These are phyloP conservation scores for Microcebus tavaratra DNA, from an alignment of 2,113 vertebrate genomes.

Conservation along the genomic window DNA sequence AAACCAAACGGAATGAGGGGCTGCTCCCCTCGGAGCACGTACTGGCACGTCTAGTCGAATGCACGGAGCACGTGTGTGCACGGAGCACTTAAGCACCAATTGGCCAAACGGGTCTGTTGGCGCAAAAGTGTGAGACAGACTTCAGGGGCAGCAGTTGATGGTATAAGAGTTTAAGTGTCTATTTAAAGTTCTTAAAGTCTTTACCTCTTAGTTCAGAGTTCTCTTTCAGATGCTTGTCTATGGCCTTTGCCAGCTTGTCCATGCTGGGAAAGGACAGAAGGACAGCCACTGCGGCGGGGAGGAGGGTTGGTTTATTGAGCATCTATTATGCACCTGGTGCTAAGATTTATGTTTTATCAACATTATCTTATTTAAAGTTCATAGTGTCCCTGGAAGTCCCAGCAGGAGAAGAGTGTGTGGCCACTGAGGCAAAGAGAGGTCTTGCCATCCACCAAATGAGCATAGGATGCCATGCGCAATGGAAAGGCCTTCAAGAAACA, in stretches of 20 bases:
- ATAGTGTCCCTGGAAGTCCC: background rate
- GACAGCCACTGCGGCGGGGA: background rate
- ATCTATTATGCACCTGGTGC: background rate
- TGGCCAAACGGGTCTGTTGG: too few relatives aligned
- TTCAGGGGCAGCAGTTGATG: background rate
- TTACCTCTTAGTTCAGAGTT: background rate
- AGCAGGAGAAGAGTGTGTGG: background rate
- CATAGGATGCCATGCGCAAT: too few relatives aligned
- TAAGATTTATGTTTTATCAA: background rate
- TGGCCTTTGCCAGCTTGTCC: background rate
- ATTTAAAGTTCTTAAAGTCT: background rate
- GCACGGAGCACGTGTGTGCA: accelerated
- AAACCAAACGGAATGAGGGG: accelerated
- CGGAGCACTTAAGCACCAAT: background rate
- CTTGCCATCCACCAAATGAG: background rate
- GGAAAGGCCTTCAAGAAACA: background rate
- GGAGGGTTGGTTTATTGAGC: background rate
- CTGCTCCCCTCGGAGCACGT: background rate
- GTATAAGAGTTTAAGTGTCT: background rate
- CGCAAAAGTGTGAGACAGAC: background rate
- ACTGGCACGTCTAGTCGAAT: background rate
- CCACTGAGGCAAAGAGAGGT: background rate
- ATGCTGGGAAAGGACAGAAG: background rate
- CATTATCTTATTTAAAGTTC: background rate
- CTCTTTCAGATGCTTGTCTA: background rate